Evolutionary conservation across 2,888 invertebrate species (phyloP), one percentile per base, ranked within the genome.

Genomic region (Catocala fraxini): DNA sequence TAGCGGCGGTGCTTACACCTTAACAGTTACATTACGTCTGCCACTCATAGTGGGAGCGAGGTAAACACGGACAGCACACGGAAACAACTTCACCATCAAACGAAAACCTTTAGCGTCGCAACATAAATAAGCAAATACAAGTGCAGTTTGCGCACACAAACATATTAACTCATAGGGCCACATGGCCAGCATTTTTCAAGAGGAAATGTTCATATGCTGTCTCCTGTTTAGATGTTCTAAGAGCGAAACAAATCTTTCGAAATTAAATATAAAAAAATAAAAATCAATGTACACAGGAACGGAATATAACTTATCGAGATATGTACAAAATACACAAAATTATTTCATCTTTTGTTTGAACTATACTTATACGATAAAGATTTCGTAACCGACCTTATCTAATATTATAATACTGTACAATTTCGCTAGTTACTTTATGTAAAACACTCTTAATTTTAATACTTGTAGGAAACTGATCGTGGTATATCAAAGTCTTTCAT

Each of bases 401-500:
- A 86, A 86, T 80, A 83, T 87, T 92, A 91, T 93, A 94, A 94
- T 94, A 94, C 94, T 94, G 94, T 94, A 94, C 94, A 93, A 93
- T 93, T 94, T 93, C 91, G 86, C 93, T 94, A 94, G 88, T 91
- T 88, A 87, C 85, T 86, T 86, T 82, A 85, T 90, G 91, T 91
- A 92, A 90, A 92, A 91, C 90, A 85, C 87, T 85, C 86, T 86
- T 88, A 88, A 80, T 76, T 77, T 79, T 85, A 92, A 92, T 90
- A 92, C 89, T 91, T 89, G 82, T 87, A 88, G 90, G 90, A 85
- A 89, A 89, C 85, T 82, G 86, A 89, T 89, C 85, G 83, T 84
- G 87, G 88, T 83, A 88, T 89, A 90, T 83, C 84, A 90, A 91
- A 91, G 86, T 90, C 86, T 88, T 81, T 80, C 75, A 79, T 70